These are phyloP conservation scores for Euwallacea fornicatus DNA, from an alignment of 1,140 invertebrate genomes.

Conservation along the genomic window DNA sequence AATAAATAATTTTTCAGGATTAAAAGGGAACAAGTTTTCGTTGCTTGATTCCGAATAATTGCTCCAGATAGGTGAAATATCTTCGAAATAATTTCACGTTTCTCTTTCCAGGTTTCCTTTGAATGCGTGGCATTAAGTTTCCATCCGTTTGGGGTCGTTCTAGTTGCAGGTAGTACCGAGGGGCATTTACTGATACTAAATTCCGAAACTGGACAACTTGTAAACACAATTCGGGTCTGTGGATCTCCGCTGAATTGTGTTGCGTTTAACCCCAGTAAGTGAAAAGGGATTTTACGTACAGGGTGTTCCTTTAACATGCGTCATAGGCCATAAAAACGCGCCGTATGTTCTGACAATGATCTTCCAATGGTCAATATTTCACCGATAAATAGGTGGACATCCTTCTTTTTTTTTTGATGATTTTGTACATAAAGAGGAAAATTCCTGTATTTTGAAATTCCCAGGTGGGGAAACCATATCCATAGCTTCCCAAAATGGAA, in stretches of 20 bases:
- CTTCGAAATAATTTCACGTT: neutral
- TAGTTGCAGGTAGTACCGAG: slow-evolving; percentile 86
- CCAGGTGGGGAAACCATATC: slow-evolving; percentile 86
- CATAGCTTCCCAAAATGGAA: slow-evolving; percentile 88
- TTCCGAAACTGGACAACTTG: slow-evolving; percentile 77
- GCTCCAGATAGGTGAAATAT: too few relatives aligned
- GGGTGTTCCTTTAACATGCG: too few relatives aligned
- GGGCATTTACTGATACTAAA: slow-evolving; percentile 85
- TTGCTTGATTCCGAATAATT: too few relatives aligned
- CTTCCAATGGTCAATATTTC: too few relatives aligned
- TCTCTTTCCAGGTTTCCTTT: slow-evolving; percentile 63
- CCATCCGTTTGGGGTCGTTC: slow-evolving; percentile 82
- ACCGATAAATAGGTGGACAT: too few relatives aligned
- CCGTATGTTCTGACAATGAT: too few relatives aligned
- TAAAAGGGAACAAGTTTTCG: too few relatives aligned
- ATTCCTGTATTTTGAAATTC: neutral
- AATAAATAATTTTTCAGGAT: too few relatives aligned
- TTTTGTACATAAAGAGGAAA: neutral
- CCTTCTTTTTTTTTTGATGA: neutral
- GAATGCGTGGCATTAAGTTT: slow-evolving; percentile 83
- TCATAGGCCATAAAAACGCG: neutral
- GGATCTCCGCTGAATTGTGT: slow-evolving; percentile 82
- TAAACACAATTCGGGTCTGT: slow-evolving; percentile 82
- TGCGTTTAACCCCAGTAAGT: slow-evolving; percentile 81
- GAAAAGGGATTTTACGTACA: neutral